phyloP scores from a whole-genome alignment of 2,113 vertebrate genomes.

The Turdus rufiventris region DNA sequence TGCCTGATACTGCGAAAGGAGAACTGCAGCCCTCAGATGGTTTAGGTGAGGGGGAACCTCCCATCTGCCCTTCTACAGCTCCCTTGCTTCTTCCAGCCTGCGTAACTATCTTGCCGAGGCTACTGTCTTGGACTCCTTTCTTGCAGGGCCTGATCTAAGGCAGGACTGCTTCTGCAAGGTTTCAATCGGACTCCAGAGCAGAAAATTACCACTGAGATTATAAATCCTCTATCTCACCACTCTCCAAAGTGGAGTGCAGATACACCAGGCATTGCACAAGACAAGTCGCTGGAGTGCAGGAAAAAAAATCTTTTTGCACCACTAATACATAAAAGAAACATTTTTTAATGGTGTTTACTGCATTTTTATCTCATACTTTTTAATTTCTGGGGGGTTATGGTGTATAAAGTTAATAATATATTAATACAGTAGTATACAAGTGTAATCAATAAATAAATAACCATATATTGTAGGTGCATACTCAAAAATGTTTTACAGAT shows the following conservation, averaged over 20 bases:
- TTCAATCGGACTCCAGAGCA: neutral
- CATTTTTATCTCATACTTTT: neutral
- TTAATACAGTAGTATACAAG: neutral
- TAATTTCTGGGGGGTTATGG: neutral
- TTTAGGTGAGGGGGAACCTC: neutral
- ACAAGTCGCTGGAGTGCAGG: neutral
- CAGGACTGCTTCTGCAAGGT: neutral
- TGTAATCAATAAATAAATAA: neutral
- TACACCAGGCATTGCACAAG: fast-evolving
- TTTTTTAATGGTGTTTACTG: neutral
- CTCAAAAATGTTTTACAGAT: neutral
- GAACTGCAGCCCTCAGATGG: neutral
- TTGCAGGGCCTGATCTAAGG: neutral
- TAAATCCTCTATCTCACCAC: neutral
- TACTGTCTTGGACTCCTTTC: neutral
- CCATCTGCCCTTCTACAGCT: neutral
- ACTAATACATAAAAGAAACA: neutral
- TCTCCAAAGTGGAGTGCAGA: neutral
- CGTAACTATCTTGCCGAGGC: neutral
- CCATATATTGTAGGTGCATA: neutral
- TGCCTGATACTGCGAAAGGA: fast-evolving
- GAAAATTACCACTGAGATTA: neutral
- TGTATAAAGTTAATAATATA: neutral
- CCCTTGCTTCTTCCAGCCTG: neutral
- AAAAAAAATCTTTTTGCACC: neutral